Evolutionary conservation across 2,888 invertebrate genomes (phyloP).

Genomic region (Punctoribates punctum): DNA sequence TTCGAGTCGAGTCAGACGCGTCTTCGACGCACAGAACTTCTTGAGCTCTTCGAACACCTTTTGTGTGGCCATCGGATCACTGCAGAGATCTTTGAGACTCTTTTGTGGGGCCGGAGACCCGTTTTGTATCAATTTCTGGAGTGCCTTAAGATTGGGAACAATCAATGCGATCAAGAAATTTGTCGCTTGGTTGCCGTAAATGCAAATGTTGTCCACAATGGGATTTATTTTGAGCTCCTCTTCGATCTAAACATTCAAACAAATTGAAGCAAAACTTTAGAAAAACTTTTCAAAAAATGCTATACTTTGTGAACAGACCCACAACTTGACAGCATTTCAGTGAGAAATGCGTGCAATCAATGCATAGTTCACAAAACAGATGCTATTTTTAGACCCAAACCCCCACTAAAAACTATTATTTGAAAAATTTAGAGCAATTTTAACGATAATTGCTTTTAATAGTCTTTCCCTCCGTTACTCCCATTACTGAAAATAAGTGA

Average conservation of each 20-base stretch:
- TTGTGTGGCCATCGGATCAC: slow-evolving; percentile 59
- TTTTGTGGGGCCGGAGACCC: slow-evolving; percentile 53
- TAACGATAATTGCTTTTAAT: too few relatives aligned
- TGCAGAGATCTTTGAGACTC: slow-evolving; percentile 68
- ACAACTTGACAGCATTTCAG: too few relatives aligned
- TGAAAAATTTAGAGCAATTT: too few relatives aligned
- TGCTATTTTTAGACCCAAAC: too few relatives aligned
- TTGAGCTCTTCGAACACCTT: slow-evolving; percentile 77
- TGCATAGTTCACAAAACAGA: too few relatives aligned
- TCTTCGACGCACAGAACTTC: slow-evolving; percentile 69
- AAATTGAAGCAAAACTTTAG: slow-evolving; percentile 62
- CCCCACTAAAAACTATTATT: too few relatives aligned
- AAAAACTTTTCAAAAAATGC: too few relatives aligned
- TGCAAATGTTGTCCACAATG: slow-evolving; percentile 92
- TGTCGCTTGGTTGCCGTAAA: slow-evolving; percentile 85
- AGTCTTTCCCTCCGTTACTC: too few relatives aligned
- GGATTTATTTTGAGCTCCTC: slow-evolving; percentile 87
- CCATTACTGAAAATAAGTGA: background rate
- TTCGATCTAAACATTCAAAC: slow-evolving; percentile 65
- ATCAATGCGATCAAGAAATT: slow-evolving; percentile 83
- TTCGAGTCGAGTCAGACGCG: slow-evolving; percentile 53
- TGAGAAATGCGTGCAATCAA: too few relatives aligned
- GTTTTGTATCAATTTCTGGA: slow-evolving; percentile 64
- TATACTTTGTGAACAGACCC: too few relatives aligned
- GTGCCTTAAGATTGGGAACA: slow-evolving; percentile 64